Base-by-base conservation (phyloP, 2,888 invertebrate genomes). In the Pammene fasciana region DNA sequence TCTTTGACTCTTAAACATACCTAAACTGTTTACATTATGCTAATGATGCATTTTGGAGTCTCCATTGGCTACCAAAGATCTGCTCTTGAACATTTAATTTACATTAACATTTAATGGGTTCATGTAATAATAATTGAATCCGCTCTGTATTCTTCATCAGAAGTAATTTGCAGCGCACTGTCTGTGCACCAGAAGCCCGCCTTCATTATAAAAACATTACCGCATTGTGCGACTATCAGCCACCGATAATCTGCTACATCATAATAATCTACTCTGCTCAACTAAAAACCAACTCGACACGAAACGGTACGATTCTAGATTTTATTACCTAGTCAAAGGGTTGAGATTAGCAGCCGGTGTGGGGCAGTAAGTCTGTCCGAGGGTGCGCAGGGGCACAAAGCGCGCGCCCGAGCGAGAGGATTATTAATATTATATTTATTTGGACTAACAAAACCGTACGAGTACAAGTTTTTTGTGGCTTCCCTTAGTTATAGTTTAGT, bases 371-470 rank as follows among this genome's bases (percentile, higher is more conserved):
- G 6, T 36, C 34, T 16, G n/a, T 11, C 1, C 8, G 41, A 38
- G 50, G 16, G 41, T 18, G 26, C 41, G 41, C 1, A 18, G 41
- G 13, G 7, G 62, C 48, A 68, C 64, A 68, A 68, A 62, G 57
- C 13, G 38, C 45, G 38, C 57, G 45, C 55, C 45, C 64, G 57
- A 45, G 55, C 48, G 59, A 52, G 52, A 46, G 64, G 68, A 68
- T 68, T 68, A 68, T 68, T 65, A 59, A 68, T 68, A 68, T 68
- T 59, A 59, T 59, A 68, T 68, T 68, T 68, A 68, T 59, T 65
- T 68, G 57, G 45, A 57, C 57, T 64, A 64, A 68, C 64, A 57
- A 59, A 67, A 60, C 52, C 52, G 45, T 67, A 52, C 57, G 18
- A 41, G 56, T 52, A 52, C 57, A 36, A 41, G 56, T 52, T 45